Base-by-base conservation (phyloP, 2,113 vertebrate species). In the Haplochromis vanheusdeni region DNA sequence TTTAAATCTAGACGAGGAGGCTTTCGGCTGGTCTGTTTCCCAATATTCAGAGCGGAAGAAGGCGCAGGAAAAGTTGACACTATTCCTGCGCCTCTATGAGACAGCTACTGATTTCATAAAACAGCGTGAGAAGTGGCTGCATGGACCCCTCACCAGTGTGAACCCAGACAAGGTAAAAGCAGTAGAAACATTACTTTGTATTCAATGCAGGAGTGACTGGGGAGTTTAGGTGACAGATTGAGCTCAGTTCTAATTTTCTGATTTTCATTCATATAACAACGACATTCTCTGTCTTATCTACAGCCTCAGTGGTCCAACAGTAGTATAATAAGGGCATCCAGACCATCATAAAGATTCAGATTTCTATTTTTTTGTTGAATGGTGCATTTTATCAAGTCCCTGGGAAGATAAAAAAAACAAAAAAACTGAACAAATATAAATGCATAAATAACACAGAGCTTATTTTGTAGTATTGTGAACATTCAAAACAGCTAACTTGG, bases 1-100 rank as follows among this genome's bases (percentile, higher is more conserved):
- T 45, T 96, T 98, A 81, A 98, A 97, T 93, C 87, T 87, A 9
- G 98, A 99, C 83, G 98, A 98, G 54, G 97, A 98, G 86, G 95
- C 97, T 3, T 98, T 95, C 56, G 96, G 96, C 58, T 98, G 97
- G 97, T 33, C 94, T 23, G 49, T 96, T 17, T 97, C 97, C 55
- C 93, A 97, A 85, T 98, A 97, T 83, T 97, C 97, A 19, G 95
- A 97, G 70, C 93, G 96, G 45, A 98, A 97, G 95, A 96, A 92
- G 83, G 94, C 96, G 65, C 96, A 96, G 84, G 97, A 98, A 60
- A 86, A 84, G 11, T 94, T 98, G 82, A 94, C 95, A 37, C 97
- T 97, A 0, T 98, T 97, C 85, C 96, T 99, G 83, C 90, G 47
- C 21, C 97, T 98, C 45, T 98, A 96, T 84, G 97, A 97, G 82